Evolutionary conservation across 1,140 invertebrate genomes (phyloP), one percentile per base, ranked within the genome.

Genomic region (Physella acuta): DNA sequence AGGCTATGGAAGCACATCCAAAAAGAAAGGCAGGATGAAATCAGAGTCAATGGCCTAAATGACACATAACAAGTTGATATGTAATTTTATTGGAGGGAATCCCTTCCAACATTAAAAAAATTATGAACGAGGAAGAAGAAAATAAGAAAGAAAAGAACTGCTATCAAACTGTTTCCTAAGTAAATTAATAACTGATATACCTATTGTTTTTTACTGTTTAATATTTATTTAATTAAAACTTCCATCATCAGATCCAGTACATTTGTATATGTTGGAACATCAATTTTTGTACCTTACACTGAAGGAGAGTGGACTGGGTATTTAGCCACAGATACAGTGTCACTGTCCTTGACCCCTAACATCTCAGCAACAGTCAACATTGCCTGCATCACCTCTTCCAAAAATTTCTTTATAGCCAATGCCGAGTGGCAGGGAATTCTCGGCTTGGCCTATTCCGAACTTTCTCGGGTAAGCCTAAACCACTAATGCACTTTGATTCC

Each of bases 381-480:
- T 52, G 83, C 82, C 0, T 83, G 81, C 69, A 87, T 87, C 64
- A 79, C 74, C n/a, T 56, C 78, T 14, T 80, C 84, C 2, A 72
- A 78, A 17, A 75, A 82, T 28, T 85, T 87, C 75, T 87, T 86
- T 75, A 83, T 86, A 36, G 82, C 83, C 56, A 78, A 79, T 20
- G 84, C 85, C 5, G 76, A 83, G 62, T 87, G 86, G 84, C 80
- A 87, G 72, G 87, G 87, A 33, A 86, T 87, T 70, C 63, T 87
- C 20, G 87, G 87, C 16, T 65, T 88, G 53, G 86, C 82, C 5
- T 88, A 86, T 75, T 60, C 78, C 30, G 74, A 75, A 58, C 79
- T 88, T 53, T 81, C 84, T 30, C 20, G 79, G 70, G 81, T 83
- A 72, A 73, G 74, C n/a, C n/a, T n/a, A n/a, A n/a, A n/a, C n/a